Percentiles rank a stretch among this genome's conserved stretches.
These are phyloP conservation scores for Chinchilla lanigera DNA, from an alignment of 2,113 vertebrate genomes.

Conservation along the genomic window DNA sequence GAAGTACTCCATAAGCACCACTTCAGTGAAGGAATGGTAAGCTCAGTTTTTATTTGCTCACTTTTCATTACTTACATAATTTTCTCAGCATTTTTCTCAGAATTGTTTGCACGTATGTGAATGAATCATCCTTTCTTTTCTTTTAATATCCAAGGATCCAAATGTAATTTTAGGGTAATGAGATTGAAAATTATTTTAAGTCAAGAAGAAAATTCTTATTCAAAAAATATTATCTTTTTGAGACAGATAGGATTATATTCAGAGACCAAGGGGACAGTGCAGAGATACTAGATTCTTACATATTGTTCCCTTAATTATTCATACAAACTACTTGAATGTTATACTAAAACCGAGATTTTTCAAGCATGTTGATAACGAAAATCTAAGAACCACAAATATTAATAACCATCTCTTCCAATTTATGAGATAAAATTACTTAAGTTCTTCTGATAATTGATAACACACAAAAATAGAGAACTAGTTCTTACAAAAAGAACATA, in stretches of 20 bases:
- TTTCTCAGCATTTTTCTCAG: constrained; percentile 2
- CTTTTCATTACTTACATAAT: constrained; percentile 19
- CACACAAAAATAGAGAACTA: constrained; percentile 22
- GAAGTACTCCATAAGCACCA: not conserved
- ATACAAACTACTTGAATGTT: constrained; percentile 59
- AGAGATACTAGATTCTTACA: constrained; percentile 8
- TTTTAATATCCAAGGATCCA: constrained; percentile 29
- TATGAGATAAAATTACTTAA: constrained; percentile 66
- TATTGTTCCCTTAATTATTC: constrained; percentile 78
- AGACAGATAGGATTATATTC: constrained; percentile 67
- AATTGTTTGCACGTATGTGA: not conserved
- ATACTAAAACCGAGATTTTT: constrained; percentile 69
- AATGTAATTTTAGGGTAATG: constrained; percentile 67
- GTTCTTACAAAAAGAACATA: constrained; percentile 34
- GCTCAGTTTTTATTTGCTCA: not conserved
- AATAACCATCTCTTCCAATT: constrained; percentile 64
- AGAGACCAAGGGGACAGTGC: constrained; percentile 14
- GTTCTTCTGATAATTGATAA: constrained; percentile 40
- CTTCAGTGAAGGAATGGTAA: not conserved
- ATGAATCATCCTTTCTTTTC: not conserved
- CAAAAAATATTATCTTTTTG: constrained; percentile 74
- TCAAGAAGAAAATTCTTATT: constrained; percentile 72
- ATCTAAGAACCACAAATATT: constrained; percentile 59
- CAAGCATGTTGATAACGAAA: constrained; percentile 48
- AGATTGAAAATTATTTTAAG: constrained; percentile 65